These are phyloP conservation scores for Axea sp. DNA, from an alignment of 2,888 invertebrate genomes.

Conservation along the genomic window DNA sequence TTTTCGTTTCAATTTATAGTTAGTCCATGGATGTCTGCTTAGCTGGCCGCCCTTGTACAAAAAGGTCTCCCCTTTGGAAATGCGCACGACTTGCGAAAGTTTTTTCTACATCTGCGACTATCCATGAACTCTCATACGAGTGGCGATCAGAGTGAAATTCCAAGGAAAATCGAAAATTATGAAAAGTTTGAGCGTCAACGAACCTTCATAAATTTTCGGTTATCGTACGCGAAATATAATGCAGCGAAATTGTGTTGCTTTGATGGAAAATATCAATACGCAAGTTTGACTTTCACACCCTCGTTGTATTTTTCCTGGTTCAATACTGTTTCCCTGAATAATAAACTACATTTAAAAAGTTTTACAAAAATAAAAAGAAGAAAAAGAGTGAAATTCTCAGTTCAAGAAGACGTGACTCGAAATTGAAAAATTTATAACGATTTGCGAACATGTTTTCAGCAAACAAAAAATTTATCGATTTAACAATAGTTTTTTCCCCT, in stretches of 20 bases:
- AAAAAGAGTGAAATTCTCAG: neutral
- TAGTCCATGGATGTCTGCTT: constrained; percentile 29
- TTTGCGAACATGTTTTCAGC: too few species aligned
- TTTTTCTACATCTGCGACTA: constrained; percentile 45
- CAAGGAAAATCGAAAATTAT: constrained; percentile 50
- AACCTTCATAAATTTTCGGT: constrained; percentile 46
- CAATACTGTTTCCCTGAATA: constrained; percentile 19
- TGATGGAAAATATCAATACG: constrained; percentile 46
- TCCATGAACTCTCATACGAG: constrained; percentile 37
- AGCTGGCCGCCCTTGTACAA: constrained; percentile 19
- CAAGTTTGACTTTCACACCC: neutral
- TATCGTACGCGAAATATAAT: constrained; percentile 34
- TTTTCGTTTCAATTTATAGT: constrained; percentile 50
- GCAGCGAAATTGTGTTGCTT: constrained; percentile 25
- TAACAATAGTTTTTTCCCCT: too few species aligned
- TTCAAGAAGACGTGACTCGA: neutral
- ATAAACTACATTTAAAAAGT: constrained; percentile 20
- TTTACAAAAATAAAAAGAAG: neutral
- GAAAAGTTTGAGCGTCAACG: constrained; percentile 46
- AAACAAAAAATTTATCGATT: too few species aligned
- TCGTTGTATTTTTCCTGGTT: constrained; percentile 7
- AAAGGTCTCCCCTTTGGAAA: constrained; percentile 17
- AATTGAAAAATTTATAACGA: neutral
- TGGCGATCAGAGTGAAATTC: constrained; percentile 32
- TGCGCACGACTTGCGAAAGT: constrained; percentile 49